A percentile compares a stretch with the other conserved stretches of the same genome.
These are phyloP conservation scores for Euura lappo DNA, from an alignment of 1,140 invertebrate genomes.

Conservation along the genomic window DNA sequence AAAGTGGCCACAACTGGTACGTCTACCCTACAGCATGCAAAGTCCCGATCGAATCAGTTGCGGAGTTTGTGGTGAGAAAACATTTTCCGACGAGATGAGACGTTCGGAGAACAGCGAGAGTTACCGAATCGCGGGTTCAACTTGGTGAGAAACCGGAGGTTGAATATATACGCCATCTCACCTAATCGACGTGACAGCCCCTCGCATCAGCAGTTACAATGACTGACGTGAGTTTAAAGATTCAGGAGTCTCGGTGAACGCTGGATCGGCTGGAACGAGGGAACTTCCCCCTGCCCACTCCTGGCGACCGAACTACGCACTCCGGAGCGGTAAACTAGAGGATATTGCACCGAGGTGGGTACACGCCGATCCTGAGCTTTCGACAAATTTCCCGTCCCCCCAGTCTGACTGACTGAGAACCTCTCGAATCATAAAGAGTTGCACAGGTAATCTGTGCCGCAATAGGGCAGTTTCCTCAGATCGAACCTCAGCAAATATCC, in stretches of 20 bases:
- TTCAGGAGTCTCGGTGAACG: conserved; percentile 24
- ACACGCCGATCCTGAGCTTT: too few relatives aligned
- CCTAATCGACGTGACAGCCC: conserved; percentile 38
- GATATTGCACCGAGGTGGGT: too few relatives aligned
- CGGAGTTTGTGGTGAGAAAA: background rate
- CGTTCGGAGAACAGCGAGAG: background rate
- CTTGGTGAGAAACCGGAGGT: background rate
- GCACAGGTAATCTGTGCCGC: too few relatives aligned
- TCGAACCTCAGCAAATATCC: too few relatives aligned
- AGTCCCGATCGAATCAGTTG: background rate
- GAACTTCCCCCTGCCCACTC: background rate
- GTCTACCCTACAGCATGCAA: background rate
- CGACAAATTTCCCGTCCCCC: too few relatives aligned
- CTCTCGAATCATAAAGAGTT: too few relatives aligned
- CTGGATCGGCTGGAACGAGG: background rate
- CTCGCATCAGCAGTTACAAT: conserved; percentile 37
- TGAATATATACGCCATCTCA: conserved; percentile 24
- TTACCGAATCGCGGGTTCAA: background rate
- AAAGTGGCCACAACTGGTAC: too few relatives aligned
- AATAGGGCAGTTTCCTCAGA: too few relatives aligned
- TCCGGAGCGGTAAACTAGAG: too few relatives aligned
- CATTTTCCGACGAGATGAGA: background rate
- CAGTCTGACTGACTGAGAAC: too few relatives aligned
- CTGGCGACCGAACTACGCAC: too few relatives aligned
- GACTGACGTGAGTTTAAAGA: conserved; percentile 35